Base-by-base conservation (phyloP, 2,113 vertebrate genomes). In the Centropus unirufus region DNA sequence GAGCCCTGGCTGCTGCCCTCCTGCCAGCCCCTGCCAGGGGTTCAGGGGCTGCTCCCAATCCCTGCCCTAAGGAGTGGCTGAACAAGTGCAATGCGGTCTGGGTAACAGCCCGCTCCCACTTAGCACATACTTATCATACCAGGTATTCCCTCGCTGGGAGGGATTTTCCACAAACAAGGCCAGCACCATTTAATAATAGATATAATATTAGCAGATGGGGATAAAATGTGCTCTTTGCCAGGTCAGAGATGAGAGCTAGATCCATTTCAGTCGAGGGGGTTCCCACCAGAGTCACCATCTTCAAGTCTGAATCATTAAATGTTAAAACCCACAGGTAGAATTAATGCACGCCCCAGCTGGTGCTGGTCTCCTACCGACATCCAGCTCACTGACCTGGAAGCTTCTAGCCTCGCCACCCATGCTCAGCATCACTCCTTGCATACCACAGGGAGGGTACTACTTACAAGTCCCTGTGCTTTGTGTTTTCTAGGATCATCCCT, bases 61-160 rank as follows among this genome's bases (percentile, higher is more conserved):
- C 20, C 20, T 47, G 20, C 20, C 47, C 19, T 22, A 22, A 49
- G 47, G 47, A 49, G 21, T 23, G 19, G 42, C 55, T 9, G 1
- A 13, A 23, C 40, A 3, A 1, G 0, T 0, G 40, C 12, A 8
- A 5, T 4, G 3, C 44, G 29, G 11, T 9, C 57, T 11, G 84
- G 49, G 23, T 0, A 18, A 7, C 23, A 1, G 62, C 27, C 32
- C 36, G 9, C 22, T 58, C 9, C 72, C 4, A 12, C 6, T 8
- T 20, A 1, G 1, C 5, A 18, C 7, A 0, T 5, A 1, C 27
- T 6, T 9, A 9, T 2, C 29, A 0, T 26, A 2, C 40, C 42
- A 32, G 34, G 11, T 14, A 2, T 2, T 49, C 21, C 1, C 14
- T n/a, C 32, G 6, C 40, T 44, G 13, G 57, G 16, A 49, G 51